A percentile compares a stretch with the other conserved stretches of the same genome.
phyloP scores from a whole-genome alignment of 2,888 invertebrate species.

The Labia minor region DNA sequence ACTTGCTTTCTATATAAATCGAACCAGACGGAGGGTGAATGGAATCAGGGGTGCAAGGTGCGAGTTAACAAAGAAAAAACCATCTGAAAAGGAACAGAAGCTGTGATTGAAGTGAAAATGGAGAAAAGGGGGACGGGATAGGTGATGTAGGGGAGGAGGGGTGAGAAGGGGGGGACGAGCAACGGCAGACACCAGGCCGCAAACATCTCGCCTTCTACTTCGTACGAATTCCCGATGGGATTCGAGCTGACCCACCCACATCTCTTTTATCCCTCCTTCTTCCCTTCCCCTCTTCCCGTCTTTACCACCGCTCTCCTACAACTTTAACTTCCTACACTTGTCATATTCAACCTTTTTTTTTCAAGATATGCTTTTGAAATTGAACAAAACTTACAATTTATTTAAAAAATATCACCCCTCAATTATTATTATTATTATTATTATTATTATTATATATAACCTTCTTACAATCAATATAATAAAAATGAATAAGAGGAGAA shows the following conservation, averaged over 20 bases:
- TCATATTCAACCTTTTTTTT: no score
- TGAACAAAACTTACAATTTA: no score
- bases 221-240: background rate
- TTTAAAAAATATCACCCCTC: no score
- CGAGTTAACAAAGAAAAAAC: background rate
- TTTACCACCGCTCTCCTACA: no score
- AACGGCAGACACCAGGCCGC: background rate
- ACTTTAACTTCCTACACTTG: no score
- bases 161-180: background rate
- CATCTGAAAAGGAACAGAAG: background rate
- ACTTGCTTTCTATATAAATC: background rate
- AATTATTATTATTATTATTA: no score
- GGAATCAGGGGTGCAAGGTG: background rate
- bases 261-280: background rate
- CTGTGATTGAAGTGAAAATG: background rate
- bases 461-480: no score
- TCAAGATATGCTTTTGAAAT: no score
- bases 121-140: background rate
- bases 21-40: background rate
- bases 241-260: background rate
- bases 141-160: no score
- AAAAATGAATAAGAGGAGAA: no score
- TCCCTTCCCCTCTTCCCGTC: background rate
- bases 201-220: background rate
- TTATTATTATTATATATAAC: no score